phyloP scores from a whole-genome alignment of 2,113 vertebrate species.

The Labrus mixtus region DNA sequence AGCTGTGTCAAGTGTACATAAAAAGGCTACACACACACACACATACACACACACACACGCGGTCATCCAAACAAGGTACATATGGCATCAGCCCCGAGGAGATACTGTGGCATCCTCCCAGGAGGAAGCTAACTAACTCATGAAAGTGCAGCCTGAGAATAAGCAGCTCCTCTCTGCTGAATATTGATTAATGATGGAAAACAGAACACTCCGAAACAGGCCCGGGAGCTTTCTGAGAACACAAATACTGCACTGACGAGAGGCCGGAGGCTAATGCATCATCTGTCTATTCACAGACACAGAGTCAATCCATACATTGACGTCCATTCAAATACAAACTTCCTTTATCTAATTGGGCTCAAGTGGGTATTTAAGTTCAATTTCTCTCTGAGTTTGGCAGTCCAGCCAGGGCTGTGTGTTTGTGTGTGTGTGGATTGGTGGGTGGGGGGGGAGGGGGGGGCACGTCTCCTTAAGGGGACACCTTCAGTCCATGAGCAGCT shows the following conservation, averaged over 20 bases:
- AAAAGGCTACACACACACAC: slow-evolving; percentile 19
- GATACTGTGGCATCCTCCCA: slow-evolving; percentile 58
- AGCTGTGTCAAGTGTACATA: slow-evolving; percentile 30
- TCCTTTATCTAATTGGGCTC: slow-evolving; percentile 40
- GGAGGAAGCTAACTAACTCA: slow-evolving; percentile 63
- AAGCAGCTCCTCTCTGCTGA: slow-evolving; percentile 63
- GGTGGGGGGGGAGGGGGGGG: slow-evolving; percentile 28
- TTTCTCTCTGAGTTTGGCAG: slow-evolving; percentile 11
- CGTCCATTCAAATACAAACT: slow-evolving; percentile 36
- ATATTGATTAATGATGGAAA: slow-evolving; percentile 73
- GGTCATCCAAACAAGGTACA: slow-evolving; percentile 44
- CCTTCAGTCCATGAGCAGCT: slow-evolving; percentile 55
- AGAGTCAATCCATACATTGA: slow-evolving; percentile 38
- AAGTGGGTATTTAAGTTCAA: slow-evolving; percentile 42
- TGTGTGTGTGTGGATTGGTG: not conserved
- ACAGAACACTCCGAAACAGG: slow-evolving; percentile 58
- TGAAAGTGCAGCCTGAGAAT: slow-evolving; percentile 52
- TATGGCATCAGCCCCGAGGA: slow-evolving; percentile 58
- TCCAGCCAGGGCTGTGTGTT: not conserved
- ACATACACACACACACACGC: slow-evolving; percentile 26
- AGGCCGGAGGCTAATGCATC: slow-evolving; percentile 16
- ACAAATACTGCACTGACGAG: slow-evolving; percentile 34
- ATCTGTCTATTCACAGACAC: slow-evolving; percentile 29
- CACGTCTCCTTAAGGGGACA: slow-evolving; percentile 28
- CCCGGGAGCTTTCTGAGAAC: slow-evolving; percentile 50